Evolutionary conservation across 2,113 vertebrate species (phyloP).

Genomic region (Hydrolagus affinis): DNA sequence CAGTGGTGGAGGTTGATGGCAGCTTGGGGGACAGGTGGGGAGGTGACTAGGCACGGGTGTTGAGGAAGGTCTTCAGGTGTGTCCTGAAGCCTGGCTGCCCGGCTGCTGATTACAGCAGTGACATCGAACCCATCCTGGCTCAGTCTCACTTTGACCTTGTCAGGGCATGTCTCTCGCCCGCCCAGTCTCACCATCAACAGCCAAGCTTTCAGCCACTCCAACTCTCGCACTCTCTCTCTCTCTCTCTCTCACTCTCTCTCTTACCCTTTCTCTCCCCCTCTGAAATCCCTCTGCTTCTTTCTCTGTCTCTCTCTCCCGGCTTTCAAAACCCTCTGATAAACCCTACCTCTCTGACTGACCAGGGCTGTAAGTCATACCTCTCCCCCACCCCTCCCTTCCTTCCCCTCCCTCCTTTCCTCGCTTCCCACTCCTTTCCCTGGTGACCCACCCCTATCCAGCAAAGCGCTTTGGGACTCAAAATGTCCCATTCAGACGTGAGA

Average conservation of each 20-base stretch:
- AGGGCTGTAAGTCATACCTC: too few species aligned
- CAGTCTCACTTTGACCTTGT: not conserved
- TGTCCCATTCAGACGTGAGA: too few species aligned
- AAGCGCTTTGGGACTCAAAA: too few species aligned
- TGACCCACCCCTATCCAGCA: too few species aligned
- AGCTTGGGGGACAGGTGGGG: too few species aligned
- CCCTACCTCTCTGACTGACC: too few species aligned
- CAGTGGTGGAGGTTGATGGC: not conserved
- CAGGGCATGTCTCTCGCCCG: not conserved
- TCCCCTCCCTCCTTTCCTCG: too few species aligned
- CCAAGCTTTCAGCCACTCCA: not conserved
- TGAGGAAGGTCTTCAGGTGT: not conserved
- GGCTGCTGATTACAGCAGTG: too few species aligned
- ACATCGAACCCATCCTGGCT: not conserved
- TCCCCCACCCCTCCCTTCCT: too few species aligned
- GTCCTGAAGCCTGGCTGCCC: too few species aligned
- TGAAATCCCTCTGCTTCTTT: not conserved
- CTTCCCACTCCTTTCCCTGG: too few species aligned
- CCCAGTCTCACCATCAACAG: not conserved
- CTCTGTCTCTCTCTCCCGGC: not conserved
- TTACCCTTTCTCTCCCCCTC: not conserved
- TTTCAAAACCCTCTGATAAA: too few species aligned
- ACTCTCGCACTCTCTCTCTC: not conserved
- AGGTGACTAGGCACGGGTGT: not conserved
- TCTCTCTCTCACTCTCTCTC: not conserved